Conservation (phyloP, 2,888 invertebrate species). For the Dynastes grantii region DNA sequence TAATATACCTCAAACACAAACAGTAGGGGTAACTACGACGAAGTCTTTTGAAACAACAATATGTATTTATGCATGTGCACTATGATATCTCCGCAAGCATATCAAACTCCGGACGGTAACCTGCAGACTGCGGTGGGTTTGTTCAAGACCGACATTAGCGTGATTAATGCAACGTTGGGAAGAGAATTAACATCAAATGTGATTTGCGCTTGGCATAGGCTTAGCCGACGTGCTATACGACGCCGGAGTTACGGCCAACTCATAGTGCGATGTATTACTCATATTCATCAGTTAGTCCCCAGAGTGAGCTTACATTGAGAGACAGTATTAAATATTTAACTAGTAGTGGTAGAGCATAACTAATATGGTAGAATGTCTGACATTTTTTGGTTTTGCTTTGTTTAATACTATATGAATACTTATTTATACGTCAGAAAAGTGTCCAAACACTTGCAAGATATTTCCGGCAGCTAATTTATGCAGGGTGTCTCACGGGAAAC, state of each 20-base stretch:
- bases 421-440: no score
- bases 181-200: constrained; percentile 26
- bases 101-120: not conserved
- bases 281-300: not conserved
- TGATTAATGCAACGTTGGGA: constrained; percentile 5
- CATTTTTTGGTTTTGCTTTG: not conserved
- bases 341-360: not conserved
- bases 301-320: not conserved
- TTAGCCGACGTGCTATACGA: not conserved
- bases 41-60: no score
- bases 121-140: not conserved
- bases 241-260: not conserved
- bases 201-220: constrained; percentile 4
- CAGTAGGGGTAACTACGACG: no score
- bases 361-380: not conserved
- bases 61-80: not conserved
- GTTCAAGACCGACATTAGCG: constrained; percentile 5
- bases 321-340: constrained; percentile 8
- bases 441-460: no score
- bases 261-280: constrained; percentile 7
- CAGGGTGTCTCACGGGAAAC: no score
- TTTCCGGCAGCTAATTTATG: no score
- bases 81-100: not conserved
- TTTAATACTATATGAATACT: not conserved
- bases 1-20: no score